A percentile compares a stretch with the other conserved stretches of the same genome.
These are phyloP conservation scores for Epinephelus coioides DNA, from an alignment of 2,797 vertebrate species.

Conservation along the genomic window DNA sequence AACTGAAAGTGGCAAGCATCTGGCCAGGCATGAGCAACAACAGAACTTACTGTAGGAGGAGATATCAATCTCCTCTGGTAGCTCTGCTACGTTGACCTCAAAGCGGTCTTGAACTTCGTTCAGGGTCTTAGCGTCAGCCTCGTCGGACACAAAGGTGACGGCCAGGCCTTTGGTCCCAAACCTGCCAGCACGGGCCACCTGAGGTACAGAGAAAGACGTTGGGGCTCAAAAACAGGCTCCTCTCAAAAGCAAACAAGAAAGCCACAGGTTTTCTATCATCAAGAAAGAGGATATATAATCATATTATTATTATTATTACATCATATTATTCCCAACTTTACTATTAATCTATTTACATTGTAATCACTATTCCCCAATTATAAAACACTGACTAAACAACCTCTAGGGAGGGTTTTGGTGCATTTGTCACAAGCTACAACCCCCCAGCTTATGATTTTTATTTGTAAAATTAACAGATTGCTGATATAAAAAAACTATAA, in stretches of 20 bases:
- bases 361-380: neutral
- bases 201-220: neutral
- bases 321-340: neutral
- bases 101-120: conserved; percentile 94
- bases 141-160: conserved; percentile 91
- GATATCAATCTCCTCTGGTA: conserved; percentile 93
- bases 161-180: conserved; percentile 93
- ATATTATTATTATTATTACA: neutral
- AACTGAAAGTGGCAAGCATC: neutral
- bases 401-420: neutral
- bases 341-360: neutral
- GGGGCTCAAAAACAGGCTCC: neutral
- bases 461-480: neutral
- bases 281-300: neutral
- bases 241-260: neutral
- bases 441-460: neutral
- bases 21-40: neutral
- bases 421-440: neutral
- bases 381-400: neutral
- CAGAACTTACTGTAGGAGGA: conserved; percentile 91
- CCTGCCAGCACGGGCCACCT: conserved; percentile 92
- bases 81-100: conserved; percentile 92
- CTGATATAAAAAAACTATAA: neutral
- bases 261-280: neutral
- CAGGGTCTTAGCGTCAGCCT: conserved; percentile 90